Base-by-base conservation (phyloP, 1,140 invertebrate genomes). In the Drosophila eugracilis region DNA sequence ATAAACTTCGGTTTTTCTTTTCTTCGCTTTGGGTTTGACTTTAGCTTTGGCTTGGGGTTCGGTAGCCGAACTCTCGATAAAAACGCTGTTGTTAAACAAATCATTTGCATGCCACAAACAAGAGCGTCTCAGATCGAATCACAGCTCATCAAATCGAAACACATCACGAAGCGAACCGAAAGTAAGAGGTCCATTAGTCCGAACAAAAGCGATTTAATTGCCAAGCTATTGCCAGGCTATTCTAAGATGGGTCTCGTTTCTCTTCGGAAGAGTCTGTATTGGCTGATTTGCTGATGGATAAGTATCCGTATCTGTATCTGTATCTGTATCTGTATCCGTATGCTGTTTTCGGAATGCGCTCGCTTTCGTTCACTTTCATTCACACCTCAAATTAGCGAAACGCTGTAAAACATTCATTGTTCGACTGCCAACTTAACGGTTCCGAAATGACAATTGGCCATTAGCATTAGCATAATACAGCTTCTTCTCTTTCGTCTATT, bases 191-290 rank as follows among this genome's bases (percentile, higher is more conserved):
- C 83, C 83, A 88, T 81, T 88, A 86, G 78, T 59, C 48, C 28
- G 34, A 75, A 86, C 81, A 88, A 88, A 88, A 78, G 84, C 76
- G 80, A 75, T 55, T 88, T 86, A 86, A 86, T 86, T 88, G 75
- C 80, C 47, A 49, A 30, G 34, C n/a, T 58, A n/a, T n/a, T n/a
- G n/a, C n/a, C n/a, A n/a, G 47, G 69, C 69, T 50, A 75, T 75
- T 75, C 73, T 75, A 75, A 54, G 54, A 57, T 67, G 53, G 48
- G 63, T 75, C 58, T 50, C 65, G 53, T 72, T 72, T 72, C 54
- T 28, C 54, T 44, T 41, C 6, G 21, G 19, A 22, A 45, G 34
- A 30, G 17, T 65, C 63, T 21, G 42, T 41, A 32, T 5, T 15
- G 7, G 15, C 6, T 12, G 59, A 57, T 75, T 60, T 50, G 50